Evolutionary conservation across 1,140 invertebrate genomes (phyloP), one percentile per base, ranked within the genome.

Genomic region (Drosophila aff.): DNA sequence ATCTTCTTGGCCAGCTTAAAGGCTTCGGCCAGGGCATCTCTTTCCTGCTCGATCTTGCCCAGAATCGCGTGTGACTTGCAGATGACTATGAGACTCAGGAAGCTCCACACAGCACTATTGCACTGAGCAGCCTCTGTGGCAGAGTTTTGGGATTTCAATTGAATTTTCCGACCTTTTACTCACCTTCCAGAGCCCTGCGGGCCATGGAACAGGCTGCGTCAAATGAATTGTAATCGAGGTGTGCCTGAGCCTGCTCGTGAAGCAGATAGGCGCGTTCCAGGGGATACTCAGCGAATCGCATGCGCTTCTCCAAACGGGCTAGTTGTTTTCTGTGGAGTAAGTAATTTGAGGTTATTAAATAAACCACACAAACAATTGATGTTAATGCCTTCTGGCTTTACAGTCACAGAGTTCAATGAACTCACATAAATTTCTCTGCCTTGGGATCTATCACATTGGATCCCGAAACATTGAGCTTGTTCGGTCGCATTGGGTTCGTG

Each of bases 231-330:
- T 73, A 61, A 8, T 73, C 46, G n/a, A 92, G 49, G 60, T 92
- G 83, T 15, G 69, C 66, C 40, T 78, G 69, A 8, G 91, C 91
- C 28, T 81, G 58, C 40, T 92, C 91, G 50, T 92, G 90, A 10
- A 85, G 40, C 31, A 92, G 53, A 76, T 92, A 92, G 21, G 73
- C 76, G 15, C 91, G 85, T 59, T 92, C 91, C 18, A 92, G 80
- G 2, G 79, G 43, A 53, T 76, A 79, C 44, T 82, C 79, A 2
- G 91, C 81, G 21, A 83, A 89, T 10, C 67, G 50, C 76, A 92
- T 74, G 1, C 91, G 85, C 26, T 68, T 71, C 33, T 92, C 85
- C 9, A 89, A 55, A 5, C 74, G 76, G 2, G 69, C 40, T 1
- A 81, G 46, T 21, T 61, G 60, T 46, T 80, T 78, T 44, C 91